phyloP scores from a whole-genome alignment of 2,888 invertebrate species.

The Ramazzottius varieornatus region DNA sequence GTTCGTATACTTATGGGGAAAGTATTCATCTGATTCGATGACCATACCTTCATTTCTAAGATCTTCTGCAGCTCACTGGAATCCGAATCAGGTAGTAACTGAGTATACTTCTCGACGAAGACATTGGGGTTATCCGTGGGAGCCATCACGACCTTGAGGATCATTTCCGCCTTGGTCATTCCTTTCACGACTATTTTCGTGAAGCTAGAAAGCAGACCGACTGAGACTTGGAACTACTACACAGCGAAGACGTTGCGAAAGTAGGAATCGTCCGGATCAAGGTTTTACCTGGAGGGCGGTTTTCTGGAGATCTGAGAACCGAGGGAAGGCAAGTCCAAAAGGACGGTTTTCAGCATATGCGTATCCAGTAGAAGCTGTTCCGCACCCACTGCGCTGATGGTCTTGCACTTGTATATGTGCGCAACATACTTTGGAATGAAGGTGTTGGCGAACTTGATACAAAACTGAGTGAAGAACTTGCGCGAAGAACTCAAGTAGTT shows the following conservation, averaged over 20 bases:
- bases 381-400: conserved; percentile 62
- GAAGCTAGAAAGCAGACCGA: too few species aligned
- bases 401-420: conserved; percentile 65
- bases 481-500: conserved; percentile 67
- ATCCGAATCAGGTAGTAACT: conserved; percentile 64
- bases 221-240: conserved; percentile 6
- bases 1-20: too few species aligned
- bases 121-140: conserved; percentile 47
- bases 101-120: conserved; percentile 62
- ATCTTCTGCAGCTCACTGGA: conserved; percentile 72
- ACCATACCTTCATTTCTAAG: conserved; percentile 59
- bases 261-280: background rate
- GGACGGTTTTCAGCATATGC: conserved; percentile 38
- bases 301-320: conserved; percentile 46
- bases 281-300: background rate
- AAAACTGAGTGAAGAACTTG: conserved; percentile 93
- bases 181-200: conserved; percentile 48
- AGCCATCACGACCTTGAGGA: conserved; percentile 91
- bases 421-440: conserved; percentile 81
- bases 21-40: background rate
- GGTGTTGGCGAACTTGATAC: conserved; percentile 71
- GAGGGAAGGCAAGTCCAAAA: conserved; percentile 75
- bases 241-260: background rate
- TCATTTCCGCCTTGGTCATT: conserved; percentile 95
- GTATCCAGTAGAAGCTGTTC: conserved; percentile 57